phyloP scores from a whole-genome alignment of 2,797 vertebrate genomes.

The Knipowitschia caucasica region DNA sequence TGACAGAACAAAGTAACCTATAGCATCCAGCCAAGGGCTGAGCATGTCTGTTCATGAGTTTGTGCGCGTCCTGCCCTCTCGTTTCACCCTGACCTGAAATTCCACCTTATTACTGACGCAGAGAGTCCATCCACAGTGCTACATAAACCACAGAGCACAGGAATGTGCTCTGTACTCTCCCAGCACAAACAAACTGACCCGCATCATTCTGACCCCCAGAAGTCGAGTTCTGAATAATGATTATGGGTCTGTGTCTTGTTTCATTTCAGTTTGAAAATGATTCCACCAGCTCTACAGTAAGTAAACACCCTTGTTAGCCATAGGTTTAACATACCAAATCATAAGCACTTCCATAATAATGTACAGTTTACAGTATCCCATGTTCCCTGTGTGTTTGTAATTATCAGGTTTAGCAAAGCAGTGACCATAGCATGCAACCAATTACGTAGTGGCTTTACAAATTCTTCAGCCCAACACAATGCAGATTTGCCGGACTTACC shows the following conservation, averaged over 20 bases:
- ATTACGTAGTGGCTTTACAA: too few relatives aligned
- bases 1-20: too few relatives aligned
- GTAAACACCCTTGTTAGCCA: neutral
- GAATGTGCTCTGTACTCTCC: slow-evolving; percentile 53
- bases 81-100: slow-evolving; percentile 41
- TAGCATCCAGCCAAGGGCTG: too few relatives aligned
- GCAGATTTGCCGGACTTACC: too few relatives aligned
- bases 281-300: neutral
- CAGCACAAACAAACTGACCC: slow-evolving; percentile 27
- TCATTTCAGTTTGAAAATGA: too few relatives aligned
- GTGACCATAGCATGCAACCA: too few relatives aligned
- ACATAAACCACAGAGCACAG: slow-evolving; percentile 46
- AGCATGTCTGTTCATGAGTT: neutral
- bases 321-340: slow-evolving; percentile 3
- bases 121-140: slow-evolving; percentile 34
- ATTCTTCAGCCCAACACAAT: too few relatives aligned
- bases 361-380: neutral
- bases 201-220: slow-evolving; percentile 1
- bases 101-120: slow-evolving; percentile 62
- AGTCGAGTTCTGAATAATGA: too few relatives aligned
- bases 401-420: too few relatives aligned
- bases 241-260: too few relatives aligned
- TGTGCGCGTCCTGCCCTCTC: slow-evolving; percentile 9
- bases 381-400: too few relatives aligned
- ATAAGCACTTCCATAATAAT: neutral